Evolutionary conservation across 2,113 vertebrate species (phyloP).

Genomic region (Elachura formosa): DNA sequence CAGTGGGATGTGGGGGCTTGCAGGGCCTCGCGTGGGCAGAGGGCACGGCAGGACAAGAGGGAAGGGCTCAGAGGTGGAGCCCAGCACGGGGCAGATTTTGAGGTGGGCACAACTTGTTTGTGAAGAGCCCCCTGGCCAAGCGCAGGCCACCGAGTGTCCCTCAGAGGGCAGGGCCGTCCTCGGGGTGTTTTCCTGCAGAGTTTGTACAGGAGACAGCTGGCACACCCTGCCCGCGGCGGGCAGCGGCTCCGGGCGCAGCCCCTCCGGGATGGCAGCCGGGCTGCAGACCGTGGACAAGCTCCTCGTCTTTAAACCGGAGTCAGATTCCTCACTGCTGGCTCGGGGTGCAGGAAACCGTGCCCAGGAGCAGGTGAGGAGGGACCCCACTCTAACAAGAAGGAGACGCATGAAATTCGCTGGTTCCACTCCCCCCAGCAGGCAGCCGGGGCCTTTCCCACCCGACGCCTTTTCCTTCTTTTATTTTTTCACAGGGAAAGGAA

Average conservation of each 20-base stretch:
- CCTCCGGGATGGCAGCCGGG: neutral
- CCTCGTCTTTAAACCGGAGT: slow-evolving; percentile 21
- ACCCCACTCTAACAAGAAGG: slow-evolving; percentile 24
- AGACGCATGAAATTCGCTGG: slow-evolving; percentile 54
- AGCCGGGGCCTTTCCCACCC: neutral
- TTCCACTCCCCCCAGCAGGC: slow-evolving; percentile 59
- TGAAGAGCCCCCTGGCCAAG: accelerated
- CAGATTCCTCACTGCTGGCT: slow-evolving; percentile 28
- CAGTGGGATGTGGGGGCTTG: accelerated
- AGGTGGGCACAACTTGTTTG: neutral
- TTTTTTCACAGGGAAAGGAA: neutral
- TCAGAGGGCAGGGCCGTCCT: neutral
- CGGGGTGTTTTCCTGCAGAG: neutral
- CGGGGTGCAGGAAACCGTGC: neutral
- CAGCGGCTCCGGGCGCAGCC: neutral
- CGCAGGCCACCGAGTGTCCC: accelerated
- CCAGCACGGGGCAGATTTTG: neutral
- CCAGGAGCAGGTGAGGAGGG: slow-evolving; percentile 58
- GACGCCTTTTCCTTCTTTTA: neutral
- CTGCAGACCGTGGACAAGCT: neutral
- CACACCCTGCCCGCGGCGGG: neutral
- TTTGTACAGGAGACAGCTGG: neutral
- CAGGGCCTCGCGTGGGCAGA: neutral
- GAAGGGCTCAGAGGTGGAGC: neutral
- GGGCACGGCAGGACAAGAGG: neutral